phyloP scores from a whole-genome alignment of 2,113 vertebrate species.

The Cebidichthys violaceus region DNA sequence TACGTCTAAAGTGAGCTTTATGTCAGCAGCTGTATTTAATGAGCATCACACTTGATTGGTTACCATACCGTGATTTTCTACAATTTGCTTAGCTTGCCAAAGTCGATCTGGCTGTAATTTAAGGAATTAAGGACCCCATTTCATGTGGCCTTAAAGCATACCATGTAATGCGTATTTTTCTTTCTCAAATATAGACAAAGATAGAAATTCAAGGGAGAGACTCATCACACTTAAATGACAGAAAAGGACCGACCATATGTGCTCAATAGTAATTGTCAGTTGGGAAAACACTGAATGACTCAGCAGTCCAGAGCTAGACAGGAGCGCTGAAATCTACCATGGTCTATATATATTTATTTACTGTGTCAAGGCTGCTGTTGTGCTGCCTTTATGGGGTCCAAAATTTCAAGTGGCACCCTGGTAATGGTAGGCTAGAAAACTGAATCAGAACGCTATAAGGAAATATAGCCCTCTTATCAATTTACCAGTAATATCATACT shows the following conservation, averaged over 20 bases:
- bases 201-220: constrained; percentile 28
- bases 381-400: constrained; percentile 7
- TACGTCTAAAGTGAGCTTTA: neutral
- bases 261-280: neutral
- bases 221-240: constrained; percentile 12
- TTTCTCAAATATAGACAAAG: neutral
- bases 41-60: neutral
- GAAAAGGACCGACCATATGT: constrained; percentile 10
- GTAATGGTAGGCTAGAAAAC: constrained; percentile 1
- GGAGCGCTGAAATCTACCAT: constrained; percentile 1
- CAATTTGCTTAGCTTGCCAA: neutral
- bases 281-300: constrained; percentile 22
- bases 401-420: neutral
- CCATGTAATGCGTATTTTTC: neutral
- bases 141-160: neutral
- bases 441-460: neutral
- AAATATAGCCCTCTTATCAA: constrained; percentile 1
- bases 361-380: constrained; percentile 2
- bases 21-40: neutral
- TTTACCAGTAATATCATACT: constrained; percentile 1
- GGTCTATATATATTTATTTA: constrained; percentile 16
- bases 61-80: neutral
- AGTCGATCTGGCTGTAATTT: constrained; percentile 1
- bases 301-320: constrained; percentile 9
- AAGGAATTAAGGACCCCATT: neutral